These are phyloP conservation scores for Polypterus senegalus DNA, from an alignment of 2,113 vertebrate genomes.

Conservation along the genomic window DNA sequence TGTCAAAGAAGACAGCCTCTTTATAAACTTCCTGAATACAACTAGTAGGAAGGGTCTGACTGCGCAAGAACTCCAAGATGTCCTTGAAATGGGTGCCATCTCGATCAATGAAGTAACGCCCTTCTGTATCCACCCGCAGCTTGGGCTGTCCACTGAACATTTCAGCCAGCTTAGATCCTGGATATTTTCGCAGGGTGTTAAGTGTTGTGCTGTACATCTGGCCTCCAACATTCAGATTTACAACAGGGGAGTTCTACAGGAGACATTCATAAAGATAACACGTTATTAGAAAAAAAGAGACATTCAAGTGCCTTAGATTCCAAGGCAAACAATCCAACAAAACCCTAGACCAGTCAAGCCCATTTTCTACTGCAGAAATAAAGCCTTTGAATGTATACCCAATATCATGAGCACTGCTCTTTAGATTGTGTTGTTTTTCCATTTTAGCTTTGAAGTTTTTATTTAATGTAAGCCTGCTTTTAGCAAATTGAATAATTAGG, in stretches of 20 bases:
- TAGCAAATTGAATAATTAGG: too few relatives aligned
- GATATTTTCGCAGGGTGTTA: slow-evolving; percentile 62
- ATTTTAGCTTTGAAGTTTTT: too few relatives aligned
- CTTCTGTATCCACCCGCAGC: slow-evolving; percentile 44
- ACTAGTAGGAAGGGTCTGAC: slow-evolving; percentile 51
- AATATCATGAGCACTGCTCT: too few relatives aligned
- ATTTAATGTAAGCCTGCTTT: too few relatives aligned
- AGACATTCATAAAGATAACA: too few relatives aligned
- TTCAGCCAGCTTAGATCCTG: slow-evolving; percentile 62
- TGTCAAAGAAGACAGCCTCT: slow-evolving; percentile 70
- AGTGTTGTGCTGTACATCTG: slow-evolving; percentile 61
- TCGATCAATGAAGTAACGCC: slow-evolving; percentile 74
- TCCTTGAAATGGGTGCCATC: slow-evolving; percentile 64
- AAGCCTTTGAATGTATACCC: too few relatives aligned
- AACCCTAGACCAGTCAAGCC: too few relatives aligned
- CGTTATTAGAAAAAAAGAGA: slow-evolving; percentile 3
- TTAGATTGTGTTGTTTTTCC: too few relatives aligned
- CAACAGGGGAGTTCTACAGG: slow-evolving; percentile 41
- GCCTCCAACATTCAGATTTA: slow-evolving; percentile 76
- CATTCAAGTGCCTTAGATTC: slow-evolving; percentile 2
- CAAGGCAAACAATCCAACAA: too few relatives aligned
- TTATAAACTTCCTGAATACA: slow-evolving; percentile 62
- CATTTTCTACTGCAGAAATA: too few relatives aligned
- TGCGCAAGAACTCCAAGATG: slow-evolving; percentile 74
- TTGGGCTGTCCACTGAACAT: slow-evolving; percentile 50